phyloP scores from a whole-genome alignment of 2,113 vertebrate genomes.

The Symphodus melops region DNA sequence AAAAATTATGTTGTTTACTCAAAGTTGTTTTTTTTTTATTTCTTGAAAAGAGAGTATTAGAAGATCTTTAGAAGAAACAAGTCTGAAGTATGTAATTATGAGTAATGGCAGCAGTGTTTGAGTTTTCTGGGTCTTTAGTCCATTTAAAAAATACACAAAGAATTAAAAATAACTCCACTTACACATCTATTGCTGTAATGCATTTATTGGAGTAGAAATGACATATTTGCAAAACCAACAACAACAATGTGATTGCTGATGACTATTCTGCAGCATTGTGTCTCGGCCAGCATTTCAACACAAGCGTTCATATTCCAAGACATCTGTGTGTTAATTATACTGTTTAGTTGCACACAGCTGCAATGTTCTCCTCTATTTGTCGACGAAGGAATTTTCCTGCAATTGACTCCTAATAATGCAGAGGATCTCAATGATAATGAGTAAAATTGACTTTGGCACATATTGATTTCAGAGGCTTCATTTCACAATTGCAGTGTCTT shows the following conservation, averaged over 20 bases:
- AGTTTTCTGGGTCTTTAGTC: no score
- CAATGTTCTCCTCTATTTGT: slow-evolving; percentile 64
- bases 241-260: slow-evolving; percentile 5
- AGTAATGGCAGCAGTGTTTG: no score
- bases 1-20: no score
- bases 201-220: slow-evolving; percentile 27
- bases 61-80: no score
- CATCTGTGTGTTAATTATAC: slow-evolving; percentile 41
- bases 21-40: no score
- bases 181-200: not conserved
- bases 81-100: no score
- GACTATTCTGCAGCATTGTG: not conserved
- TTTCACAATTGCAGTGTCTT: slow-evolving; percentile 83
- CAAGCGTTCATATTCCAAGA: slow-evolving; percentile 12
- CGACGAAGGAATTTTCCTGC: slow-evolving; percentile 80
- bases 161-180: not conserved
- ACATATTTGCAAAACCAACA: not conserved
- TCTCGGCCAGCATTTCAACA: slow-evolving; percentile 7
- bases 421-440: slow-evolving; percentile 85
- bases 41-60: no score
- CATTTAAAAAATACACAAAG: no score
- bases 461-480: slow-evolving; percentile 87
- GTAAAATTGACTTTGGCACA: slow-evolving; percentile 85
- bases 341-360: slow-evolving; percentile 33
- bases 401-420: slow-evolving; percentile 86